Evolutionary conservation across 2,888 invertebrate species (phyloP).

Genomic region (Mythimna vitellina): DNA sequence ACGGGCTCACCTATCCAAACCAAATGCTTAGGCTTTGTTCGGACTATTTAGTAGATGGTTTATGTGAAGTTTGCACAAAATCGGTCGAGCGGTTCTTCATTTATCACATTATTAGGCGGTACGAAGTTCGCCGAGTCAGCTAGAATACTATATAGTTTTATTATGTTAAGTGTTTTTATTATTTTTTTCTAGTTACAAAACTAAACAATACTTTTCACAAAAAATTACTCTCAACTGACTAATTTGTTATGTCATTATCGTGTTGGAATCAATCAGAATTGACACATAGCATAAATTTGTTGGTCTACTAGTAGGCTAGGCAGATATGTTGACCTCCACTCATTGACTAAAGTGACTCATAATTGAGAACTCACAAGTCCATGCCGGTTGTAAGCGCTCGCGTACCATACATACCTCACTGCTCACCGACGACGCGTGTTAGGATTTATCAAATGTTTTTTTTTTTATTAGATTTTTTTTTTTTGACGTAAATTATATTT

Average conservation of each 20-base stretch:
- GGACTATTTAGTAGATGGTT: no score
- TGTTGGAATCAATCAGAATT: background rate
- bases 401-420: background rate
- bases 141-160: no score
- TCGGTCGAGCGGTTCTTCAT: no score
- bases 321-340: background rate
- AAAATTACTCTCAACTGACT: background rate
- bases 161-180: background rate
- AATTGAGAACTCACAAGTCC: slow-evolving; percentile 26
- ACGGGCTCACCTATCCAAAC: no score
- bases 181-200: no score
- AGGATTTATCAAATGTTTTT: slow-evolving; percentile 3
- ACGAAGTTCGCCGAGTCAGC: no score
- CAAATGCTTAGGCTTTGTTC: no score
- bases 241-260: background rate
- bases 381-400: slow-evolving; percentile 16
- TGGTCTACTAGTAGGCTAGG: background rate
- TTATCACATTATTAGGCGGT: no score
- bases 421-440: slow-evolving; percentile 4
- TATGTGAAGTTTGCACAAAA: no score
- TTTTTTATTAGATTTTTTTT: slow-evolving; percentile 38
- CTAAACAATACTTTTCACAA: background rate
- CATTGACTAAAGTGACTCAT: background rate
- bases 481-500: background rate
- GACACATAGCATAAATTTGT: slow-evolving; percentile 2